These are phyloP conservation scores for Psittacus erithacus DNA, from an alignment of 2,113 vertebrate species.

Conservation along the genomic window DNA sequence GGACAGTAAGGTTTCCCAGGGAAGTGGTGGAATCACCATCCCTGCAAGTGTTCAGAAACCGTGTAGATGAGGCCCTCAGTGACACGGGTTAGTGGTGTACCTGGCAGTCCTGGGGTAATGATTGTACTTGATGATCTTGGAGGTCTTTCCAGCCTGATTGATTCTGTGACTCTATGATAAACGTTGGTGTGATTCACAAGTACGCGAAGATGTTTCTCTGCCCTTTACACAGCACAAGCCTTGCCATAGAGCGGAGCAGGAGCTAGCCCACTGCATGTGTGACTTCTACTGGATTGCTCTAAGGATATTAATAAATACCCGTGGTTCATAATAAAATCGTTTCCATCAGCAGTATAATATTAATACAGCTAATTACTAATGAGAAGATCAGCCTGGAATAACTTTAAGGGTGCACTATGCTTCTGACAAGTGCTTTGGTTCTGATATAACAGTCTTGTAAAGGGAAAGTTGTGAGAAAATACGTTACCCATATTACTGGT, in stretches of 20 bases:
- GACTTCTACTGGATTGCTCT: neutral
- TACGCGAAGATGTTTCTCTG: neutral
- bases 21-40: neutral
- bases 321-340: neutral
- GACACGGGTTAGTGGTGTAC: neutral
- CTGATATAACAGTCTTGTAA: neutral
- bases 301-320: neutral
- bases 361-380: neutral
- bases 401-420: neutral
- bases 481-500: rapidly evolving
- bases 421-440: neutral
- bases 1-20: neutral
- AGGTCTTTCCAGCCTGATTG: neutral
- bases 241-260: neutral
- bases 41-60: neutral
- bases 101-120: neutral
- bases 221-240: rapidly evolving
- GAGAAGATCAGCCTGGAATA: neutral
- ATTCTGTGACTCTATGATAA: neutral
- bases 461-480: neutral
- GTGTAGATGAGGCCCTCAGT: neutral
- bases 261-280: neutral
- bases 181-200: too few species aligned
- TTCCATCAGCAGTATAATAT: neutral
- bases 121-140: neutral